Evolutionary conservation across 2,113 vertebrate genomes (phyloP).

Genomic region (Sylvilagus bachmani): DNA sequence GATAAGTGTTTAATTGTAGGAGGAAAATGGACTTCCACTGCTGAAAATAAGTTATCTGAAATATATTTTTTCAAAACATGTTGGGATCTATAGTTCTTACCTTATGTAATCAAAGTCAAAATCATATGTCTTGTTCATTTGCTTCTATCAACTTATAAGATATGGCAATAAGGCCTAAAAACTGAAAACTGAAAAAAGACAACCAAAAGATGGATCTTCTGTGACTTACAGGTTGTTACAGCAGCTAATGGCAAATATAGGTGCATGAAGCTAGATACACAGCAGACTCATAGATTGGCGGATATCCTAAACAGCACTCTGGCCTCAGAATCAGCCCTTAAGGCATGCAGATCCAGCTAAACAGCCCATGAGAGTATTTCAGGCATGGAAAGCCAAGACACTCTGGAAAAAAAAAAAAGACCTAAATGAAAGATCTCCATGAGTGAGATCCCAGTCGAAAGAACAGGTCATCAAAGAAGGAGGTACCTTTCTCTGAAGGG

Average conservation of each 20-base stretch:
- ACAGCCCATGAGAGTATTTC: no score
- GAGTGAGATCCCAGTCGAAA: no score
- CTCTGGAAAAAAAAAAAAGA: no score
- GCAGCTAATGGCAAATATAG: neutral
- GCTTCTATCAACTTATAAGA: neutral
- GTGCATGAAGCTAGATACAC: no score
- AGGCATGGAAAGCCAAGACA: no score
- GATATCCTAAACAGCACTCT: no score
- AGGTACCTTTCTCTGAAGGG: no score
- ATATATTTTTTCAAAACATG: neutral
- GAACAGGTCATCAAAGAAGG: no score
- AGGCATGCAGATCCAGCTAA: no score
- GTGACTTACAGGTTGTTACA: neutral
- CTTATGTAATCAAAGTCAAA: conserved; percentile 1
- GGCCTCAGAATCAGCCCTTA: no score
- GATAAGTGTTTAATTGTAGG: neutral
- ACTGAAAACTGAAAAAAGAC: neutral
- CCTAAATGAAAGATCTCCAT: no score
- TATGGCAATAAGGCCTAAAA: neutral
- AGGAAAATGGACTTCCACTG: conserved; percentile 8
- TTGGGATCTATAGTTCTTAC: neutral
- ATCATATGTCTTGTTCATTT: neutral
- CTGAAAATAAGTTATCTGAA: conserved; percentile 1
- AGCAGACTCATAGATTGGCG: no score
- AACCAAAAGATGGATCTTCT: neutral